Evolutionary conservation across 2,888 invertebrate genomes (phyloP), one percentile per base, ranked within the genome.

Genomic region (Rhaphigaster nebulosa): DNA sequence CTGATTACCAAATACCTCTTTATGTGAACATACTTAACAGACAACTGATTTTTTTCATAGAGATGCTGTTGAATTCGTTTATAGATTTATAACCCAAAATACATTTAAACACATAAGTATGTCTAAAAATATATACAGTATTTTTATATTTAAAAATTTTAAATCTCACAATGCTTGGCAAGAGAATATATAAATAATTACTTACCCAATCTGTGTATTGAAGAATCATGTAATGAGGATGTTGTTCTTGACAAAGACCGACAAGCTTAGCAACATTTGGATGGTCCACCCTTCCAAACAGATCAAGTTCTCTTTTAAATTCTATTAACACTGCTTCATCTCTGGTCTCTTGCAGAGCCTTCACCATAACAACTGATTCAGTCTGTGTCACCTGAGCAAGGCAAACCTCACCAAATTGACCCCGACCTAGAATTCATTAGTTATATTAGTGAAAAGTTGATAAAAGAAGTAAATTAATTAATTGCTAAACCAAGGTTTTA

Each of bases 121-220:
- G 15, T 18, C 52, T 15, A 15, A 1, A n/a, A 60, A n/a, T 60
- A n/a, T 6, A n/a, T n/a, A n/a, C 20, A 10, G 26, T 1, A n/a
- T 8, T 60, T 8, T 60, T 56, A 15, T n/a, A 23, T 5, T 23
- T 54, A 1, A 23, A 54, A 54, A 54, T 8, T 23, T 60, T 10
- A 60, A 60, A 26, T 10, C 8, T 60, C 10, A 60, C 5, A n/a
- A 60, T 60, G 60, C 60, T 12, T n/a, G 20, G 13, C 60, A 54
- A 23, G 4, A 56, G 29, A 3, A 60, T n/a, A n/a, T 29, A 26
- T 45, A 6, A 18, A 26, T 38, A 38, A 13, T 84, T 45, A 60
- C 95, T 94, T 94, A 97, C 97, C 98, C 98, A 98, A 93, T 99
- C 98, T 6, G 98, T 98, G 93, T 98, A 97, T 93, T 99, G 98